These are phyloP conservation scores for Ostrea denselamellosa DNA, from an alignment of 1,140 invertebrate species.

Conservation along the genomic window DNA sequence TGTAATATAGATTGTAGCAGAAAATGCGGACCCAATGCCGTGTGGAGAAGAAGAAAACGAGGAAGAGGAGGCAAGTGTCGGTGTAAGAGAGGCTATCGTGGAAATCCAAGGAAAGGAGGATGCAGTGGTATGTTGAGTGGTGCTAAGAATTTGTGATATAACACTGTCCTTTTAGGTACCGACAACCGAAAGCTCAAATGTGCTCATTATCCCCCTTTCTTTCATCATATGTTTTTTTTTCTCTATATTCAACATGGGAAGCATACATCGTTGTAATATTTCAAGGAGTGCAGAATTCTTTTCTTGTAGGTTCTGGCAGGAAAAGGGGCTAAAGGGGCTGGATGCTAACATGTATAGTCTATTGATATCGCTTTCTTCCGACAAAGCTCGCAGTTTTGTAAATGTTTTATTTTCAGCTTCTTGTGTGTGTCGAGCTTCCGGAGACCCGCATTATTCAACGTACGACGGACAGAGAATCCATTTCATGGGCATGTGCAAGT, in stretches of 20 bases:
- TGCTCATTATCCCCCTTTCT: no score
- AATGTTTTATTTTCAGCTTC: slow-evolving; percentile 80
- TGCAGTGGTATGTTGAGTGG: background rate
- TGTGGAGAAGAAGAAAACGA: background rate
- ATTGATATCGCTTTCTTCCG: no score
- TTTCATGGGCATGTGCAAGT: slow-evolving; percentile 83
- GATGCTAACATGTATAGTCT: no score
- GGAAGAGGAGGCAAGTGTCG: background rate
- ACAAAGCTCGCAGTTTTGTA: slow-evolving; percentile 43
- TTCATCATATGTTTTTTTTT: no score
- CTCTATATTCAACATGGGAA: no score
- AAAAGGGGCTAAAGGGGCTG: no score
- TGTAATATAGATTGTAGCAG: background rate
- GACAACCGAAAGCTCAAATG: no score
- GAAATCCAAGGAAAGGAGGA: slow-evolving; percentile 17
- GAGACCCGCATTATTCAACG: slow-evolving; percentile 94
- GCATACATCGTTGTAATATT: no score
- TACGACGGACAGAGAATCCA: slow-evolving; percentile 95
- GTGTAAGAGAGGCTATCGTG: slow-evolving; percentile 18
- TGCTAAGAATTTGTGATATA: background rate
- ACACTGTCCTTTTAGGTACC: background rate
- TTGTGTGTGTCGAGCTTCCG: slow-evolving; percentile 92
- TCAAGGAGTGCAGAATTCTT: no score
- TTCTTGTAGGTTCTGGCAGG: no score
- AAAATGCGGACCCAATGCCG: slow-evolving; percentile 5